Base-by-base conservation (phyloP, 2,888 invertebrate species). In the Ypsolopha scabrella region DNA sequence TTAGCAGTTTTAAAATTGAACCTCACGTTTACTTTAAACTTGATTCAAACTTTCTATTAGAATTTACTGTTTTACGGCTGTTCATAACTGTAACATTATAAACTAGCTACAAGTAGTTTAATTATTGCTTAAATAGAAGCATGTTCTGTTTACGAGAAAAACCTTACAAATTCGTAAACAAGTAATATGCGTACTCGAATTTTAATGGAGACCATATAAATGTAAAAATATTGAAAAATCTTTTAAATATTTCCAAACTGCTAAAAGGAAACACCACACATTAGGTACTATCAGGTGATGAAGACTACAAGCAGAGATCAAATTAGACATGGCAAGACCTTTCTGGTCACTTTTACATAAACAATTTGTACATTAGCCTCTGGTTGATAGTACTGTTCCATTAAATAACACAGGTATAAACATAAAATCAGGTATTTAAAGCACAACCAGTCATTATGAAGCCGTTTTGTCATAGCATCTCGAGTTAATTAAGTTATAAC, bases 321-420 rank as follows among this genome's bases (percentile, higher is more conserved):
- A 80, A 76, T 75, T 59, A 74, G 72, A 77, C 75, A 77, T 80
- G 82, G 80, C 80, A 75, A 74, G 74, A 80, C 77, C 75, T 54
- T 59, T 59, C 53, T 53, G 73, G 77, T 75, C 75, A 64, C 59
- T 65, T 67, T 67, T 58, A 67, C 57, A 65, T 64, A 69, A 70
- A 68, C 61, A 65, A 65, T 65, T 83, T 82, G 78, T 81, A 83
- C 80, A 76, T 77, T 75, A 81, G 78, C 80, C 80, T 81, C 80
- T 68, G 61, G 64, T 67, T 70, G 58, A 60, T 61, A 60, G 67
- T 68, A 75, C 78, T 80, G 82, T 77, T 76, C 74, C 65, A 66
- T 70, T 69, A 66, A 68, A 73, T 59, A 49, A n/a, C 7, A 46
- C 46, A 46, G 24, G 24, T 24, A 7, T 53, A 41, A 48, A 39